phyloP scores from a whole-genome alignment of 2,888 invertebrate genomes.

The Nomada ruficornis region DNA sequence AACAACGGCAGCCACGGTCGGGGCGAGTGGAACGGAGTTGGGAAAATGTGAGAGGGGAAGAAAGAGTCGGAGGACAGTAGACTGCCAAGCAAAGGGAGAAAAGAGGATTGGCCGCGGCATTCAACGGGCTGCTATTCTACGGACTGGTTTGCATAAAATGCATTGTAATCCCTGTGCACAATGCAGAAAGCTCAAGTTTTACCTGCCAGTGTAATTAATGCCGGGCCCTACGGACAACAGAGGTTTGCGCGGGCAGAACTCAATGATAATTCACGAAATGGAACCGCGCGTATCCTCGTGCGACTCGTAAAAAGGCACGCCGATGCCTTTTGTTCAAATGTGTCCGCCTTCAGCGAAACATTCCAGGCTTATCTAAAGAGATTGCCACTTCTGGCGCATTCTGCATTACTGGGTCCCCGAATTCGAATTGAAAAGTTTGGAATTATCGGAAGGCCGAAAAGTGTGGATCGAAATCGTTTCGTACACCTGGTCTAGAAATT shows the following conservation, averaged over 20 bases:
- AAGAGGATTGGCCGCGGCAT: constrained; percentile 47
- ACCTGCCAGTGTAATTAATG: constrained; percentile 63
- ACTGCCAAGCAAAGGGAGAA: background rate
- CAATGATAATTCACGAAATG: constrained; percentile 58
- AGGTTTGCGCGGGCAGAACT: constrained; percentile 31
- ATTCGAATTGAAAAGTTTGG: too few relatives aligned
- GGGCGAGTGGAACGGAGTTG: background rate
- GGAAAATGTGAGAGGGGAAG: background rate
- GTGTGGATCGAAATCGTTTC: too few relatives aligned
- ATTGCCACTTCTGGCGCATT: too few relatives aligned
- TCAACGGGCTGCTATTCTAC: constrained; percentile 55
- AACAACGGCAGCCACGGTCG: background rate
- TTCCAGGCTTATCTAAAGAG: too few relatives aligned
- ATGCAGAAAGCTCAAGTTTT: constrained; percentile 66
- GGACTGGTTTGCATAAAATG: constrained; percentile 69
- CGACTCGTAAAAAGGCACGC: constrained; percentile 1
- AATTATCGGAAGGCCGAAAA: too few relatives aligned
- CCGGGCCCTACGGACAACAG: constrained; percentile 33
- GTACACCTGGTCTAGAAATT: background rate
- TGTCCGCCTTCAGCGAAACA: background rate
- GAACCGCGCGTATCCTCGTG: constrained; percentile 20
- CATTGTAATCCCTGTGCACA: constrained; percentile 65
- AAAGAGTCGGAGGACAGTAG: background rate
- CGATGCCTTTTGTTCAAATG: background rate
- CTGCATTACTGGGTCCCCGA: too few relatives aligned